phyloP scores from a whole-genome alignment of 2,888 invertebrate genomes.

The Cataglyphis rosenhaueri region DNA sequence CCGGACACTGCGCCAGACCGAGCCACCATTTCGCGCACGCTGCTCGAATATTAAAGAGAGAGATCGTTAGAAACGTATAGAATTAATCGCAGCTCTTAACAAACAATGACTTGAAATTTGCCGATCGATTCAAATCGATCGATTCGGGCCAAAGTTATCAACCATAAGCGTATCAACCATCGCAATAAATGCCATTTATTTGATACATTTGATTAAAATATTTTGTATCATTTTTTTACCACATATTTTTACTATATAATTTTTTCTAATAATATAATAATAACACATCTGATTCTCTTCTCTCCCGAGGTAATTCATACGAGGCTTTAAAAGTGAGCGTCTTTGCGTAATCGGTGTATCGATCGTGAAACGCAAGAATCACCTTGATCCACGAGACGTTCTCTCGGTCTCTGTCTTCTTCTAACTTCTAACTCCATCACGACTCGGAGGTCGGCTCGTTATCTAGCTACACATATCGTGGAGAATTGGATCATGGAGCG shows the following conservation, averaged over 20 bases:
- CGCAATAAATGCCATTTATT: not conserved
- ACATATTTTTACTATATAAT: not conserved
- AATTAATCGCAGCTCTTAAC: constrained; percentile 67
- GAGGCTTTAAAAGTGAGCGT: constrained; percentile 24
- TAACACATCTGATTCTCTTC: not conserved
- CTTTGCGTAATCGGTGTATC: constrained; percentile 59
- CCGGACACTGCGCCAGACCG: constrained; percentile 76
- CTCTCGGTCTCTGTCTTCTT: constrained; percentile 51
- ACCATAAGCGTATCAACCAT: not conserved
- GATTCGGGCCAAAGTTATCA: not conserved
- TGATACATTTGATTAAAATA: not conserved
- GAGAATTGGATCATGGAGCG: constrained; percentile 79
- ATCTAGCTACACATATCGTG: constrained; percentile 73
- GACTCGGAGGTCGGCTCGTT: constrained; percentile 57
- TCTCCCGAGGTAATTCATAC: constrained; percentile 31
- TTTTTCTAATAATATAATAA: not conserved
- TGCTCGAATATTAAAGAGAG: constrained; percentile 75
- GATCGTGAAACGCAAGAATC: constrained; percentile 65
- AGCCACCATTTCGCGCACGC: constrained; percentile 78
- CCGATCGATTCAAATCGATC: constrained; percentile 59
- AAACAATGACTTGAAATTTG: constrained; percentile 40
- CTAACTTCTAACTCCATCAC: constrained; percentile 55
- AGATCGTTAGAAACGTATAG: constrained; percentile 77
- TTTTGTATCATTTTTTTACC: not conserved
- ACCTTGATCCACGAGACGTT: constrained; percentile 70